phyloP scores from a whole-genome alignment of 2,797 vertebrate species.

The Manis pentadactyla region DNA sequence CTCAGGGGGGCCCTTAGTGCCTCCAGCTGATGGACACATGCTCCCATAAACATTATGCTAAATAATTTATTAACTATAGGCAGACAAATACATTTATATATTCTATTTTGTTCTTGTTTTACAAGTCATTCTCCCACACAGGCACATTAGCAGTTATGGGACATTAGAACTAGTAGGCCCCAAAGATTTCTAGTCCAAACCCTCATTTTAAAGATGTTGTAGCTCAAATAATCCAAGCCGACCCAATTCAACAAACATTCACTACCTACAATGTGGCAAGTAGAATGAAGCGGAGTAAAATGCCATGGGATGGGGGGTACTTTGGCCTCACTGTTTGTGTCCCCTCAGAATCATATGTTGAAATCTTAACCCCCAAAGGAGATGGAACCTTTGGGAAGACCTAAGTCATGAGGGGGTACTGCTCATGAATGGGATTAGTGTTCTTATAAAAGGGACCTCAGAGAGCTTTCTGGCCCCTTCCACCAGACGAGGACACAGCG shows the following conservation, averaged over 20 bases:
- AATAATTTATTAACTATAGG: background rate
- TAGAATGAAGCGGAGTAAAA: background rate
- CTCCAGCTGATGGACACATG: background rate
- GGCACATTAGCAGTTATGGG: background rate
- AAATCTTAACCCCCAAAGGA: background rate
- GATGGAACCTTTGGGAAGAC: background rate
- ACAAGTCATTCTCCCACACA: background rate
- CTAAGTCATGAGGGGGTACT: background rate
- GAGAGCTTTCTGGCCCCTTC: too few relatives aligned
- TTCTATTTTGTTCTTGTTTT: background rate
- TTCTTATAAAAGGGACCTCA: background rate
- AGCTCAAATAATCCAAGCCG: background rate
- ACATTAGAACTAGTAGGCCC: background rate
- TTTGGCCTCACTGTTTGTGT: too few relatives aligned
- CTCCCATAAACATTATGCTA: background rate
- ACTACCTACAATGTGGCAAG: background rate
- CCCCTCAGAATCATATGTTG: background rate
- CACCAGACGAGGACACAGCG: background rate
- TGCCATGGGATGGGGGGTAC: background rate
- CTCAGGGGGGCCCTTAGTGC: background rate
- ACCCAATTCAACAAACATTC: background rate
- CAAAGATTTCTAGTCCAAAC: background rate
- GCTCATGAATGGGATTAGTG: background rate
- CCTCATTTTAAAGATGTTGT: background rate
- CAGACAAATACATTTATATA: background rate